These are phyloP conservation scores for Oenanthe oenanthe DNA, from an alignment of 2,113 vertebrate species.

Conservation along the genomic window DNA sequence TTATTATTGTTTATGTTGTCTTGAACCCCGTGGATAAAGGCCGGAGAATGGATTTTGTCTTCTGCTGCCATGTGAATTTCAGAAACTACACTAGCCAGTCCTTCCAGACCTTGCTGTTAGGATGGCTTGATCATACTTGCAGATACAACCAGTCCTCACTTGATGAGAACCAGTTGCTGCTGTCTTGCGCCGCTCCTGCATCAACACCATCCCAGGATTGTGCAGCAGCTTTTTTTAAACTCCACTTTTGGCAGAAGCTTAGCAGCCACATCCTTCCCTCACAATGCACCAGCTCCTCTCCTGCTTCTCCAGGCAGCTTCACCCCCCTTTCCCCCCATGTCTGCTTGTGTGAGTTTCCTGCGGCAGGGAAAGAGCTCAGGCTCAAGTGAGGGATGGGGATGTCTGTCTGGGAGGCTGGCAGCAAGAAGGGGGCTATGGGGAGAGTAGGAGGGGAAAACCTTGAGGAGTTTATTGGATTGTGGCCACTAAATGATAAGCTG, in stretches of 20 bases:
- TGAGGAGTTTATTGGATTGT: background rate
- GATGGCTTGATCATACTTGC: slow-evolving; percentile 17
- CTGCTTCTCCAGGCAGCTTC: background rate
- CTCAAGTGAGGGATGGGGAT: accelerated
- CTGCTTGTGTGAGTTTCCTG: background rate
- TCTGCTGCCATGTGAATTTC: background rate
- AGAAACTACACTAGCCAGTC: slow-evolving; percentile 7
- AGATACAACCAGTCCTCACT: background rate
- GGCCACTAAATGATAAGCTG: background rate
- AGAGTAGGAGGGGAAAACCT: background rate
- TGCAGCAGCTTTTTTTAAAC: background rate
- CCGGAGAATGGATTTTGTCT: background rate
- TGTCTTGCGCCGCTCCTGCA: accelerated
- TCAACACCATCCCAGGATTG: background rate
- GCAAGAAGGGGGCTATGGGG: background rate
- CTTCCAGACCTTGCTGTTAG: background rate
- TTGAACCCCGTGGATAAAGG: background rate
- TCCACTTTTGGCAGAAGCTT: slow-evolving; percentile 23
- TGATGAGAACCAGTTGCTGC: slow-evolving; percentile 7
- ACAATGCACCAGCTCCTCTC: background rate
- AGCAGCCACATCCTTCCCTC: slow-evolving; percentile 43
- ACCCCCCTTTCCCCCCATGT: background rate
- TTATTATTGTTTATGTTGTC: background rate
- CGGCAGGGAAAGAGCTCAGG: background rate
- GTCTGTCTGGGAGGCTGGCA: background rate